Evolutionary conservation across 1,140 invertebrate species (phyloP), one percentile per base, ranked within the genome.

Genomic region (Cyphomyrmex costatus): DNA sequence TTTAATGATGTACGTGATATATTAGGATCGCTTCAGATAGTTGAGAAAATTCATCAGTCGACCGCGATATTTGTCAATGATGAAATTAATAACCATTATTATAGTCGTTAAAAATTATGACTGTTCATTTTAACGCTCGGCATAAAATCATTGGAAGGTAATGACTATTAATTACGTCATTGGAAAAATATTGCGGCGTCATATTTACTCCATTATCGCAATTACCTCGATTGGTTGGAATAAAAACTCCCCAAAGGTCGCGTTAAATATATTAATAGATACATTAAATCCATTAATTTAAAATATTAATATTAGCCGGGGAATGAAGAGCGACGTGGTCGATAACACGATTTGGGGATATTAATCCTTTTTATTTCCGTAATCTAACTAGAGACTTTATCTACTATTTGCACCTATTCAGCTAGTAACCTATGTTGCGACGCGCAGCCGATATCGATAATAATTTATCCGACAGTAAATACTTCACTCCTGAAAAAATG

Each of bases 231-330:
- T 56, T 21, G 68, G 36, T 7, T 33, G 16, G 36, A 60, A 73
- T 74, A 83, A 83, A 83, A 73, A 60, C 14, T 74, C 42, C 19
- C 68, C 53, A 60, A 83, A 83, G 68, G 79, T 78, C 76, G 24
- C 60, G 36, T 74, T 83, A 73, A 83, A 74, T 49, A 60, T 71
- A 33, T 83, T 83, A 83, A 83, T 83, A 83, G 79, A 74, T 83
- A 83, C 68, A 83, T 83, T 74, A 83, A 83, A 83, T 83, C 53
- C 68, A 60, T 83, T 74, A 83, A 83, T 83, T 73, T 83, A 42
- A 60, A 74, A 49, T 30, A 83, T 83, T 73, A 83, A 83, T 83
- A 80, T 56, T 21, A 27, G 53, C 4, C 79, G 33, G 51, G 3
- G 27, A 83, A 83, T 73, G 79, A 83, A 83, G 79, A 83, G 73